Conservation (phyloP, 2,888 invertebrate genomes). For the Bedellia somnulentella region DNA sequence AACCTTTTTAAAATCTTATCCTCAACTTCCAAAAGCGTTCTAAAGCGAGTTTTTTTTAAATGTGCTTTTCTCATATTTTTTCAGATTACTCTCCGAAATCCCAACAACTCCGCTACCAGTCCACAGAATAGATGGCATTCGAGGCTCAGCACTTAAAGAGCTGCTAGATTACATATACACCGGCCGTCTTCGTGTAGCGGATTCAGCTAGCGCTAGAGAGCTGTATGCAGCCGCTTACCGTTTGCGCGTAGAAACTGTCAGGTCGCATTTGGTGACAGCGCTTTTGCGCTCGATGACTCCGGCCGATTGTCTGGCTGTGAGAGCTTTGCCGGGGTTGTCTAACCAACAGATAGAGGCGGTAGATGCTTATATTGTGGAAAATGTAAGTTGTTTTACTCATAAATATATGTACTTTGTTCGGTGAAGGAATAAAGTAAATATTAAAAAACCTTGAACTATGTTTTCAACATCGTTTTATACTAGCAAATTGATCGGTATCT, state of each 20-base stretch:
- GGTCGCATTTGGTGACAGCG: slow-evolving; percentile 29
- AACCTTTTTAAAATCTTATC: too few species aligned
- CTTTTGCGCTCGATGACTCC: slow-evolving; percentile 50
- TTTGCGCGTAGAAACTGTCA: slow-evolving; percentile 75
- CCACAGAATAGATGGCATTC: slow-evolving; percentile 17
- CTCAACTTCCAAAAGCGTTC: too few species aligned
- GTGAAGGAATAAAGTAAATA: too few species aligned
- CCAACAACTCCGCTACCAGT: neutral
- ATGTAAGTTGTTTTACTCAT: too few species aligned
- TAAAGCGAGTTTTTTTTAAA: too few species aligned
- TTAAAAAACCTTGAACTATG: too few species aligned
- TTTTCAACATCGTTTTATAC: too few species aligned
- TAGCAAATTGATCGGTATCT: too few species aligned
- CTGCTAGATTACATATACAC: slow-evolving; percentile 85
- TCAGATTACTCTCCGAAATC: neutral
- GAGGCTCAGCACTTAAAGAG: slow-evolving; percentile 64
- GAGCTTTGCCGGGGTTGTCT: slow-evolving; percentile 67
- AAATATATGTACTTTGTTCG: too few species aligned
- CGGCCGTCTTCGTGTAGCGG: slow-evolving; percentile 60
- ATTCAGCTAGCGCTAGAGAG: slow-evolving; percentile 62
- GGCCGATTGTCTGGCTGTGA: slow-evolving; percentile 59
- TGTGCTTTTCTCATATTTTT: neutral
- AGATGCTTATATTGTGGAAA: slow-evolving; percentile 69
- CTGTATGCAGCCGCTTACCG: slow-evolving; percentile 80
- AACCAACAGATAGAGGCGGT: slow-evolving; percentile 49